Evolutionary conservation across 2,797 vertebrate genomes (phyloP).

Genomic region (Eulemur albifrons): DNA sequence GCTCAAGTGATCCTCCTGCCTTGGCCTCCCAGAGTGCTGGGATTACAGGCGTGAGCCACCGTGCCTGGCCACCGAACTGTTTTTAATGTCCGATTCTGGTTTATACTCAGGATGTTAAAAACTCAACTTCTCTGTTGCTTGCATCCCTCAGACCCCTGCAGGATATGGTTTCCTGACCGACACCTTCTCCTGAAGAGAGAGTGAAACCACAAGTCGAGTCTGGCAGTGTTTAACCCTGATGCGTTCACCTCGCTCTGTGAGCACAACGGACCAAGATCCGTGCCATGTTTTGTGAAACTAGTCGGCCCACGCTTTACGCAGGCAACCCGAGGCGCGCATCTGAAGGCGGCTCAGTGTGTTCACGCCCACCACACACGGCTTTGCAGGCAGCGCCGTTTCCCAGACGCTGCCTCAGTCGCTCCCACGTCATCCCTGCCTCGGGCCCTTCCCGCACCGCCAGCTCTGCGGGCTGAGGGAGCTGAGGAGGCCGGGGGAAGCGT

Average conservation of each 20-base stretch:
- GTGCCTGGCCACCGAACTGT: too few relatives aligned
- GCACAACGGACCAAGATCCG: neutral
- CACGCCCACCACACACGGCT: fast-evolving
- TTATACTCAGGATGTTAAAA: neutral
- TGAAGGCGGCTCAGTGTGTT: fast-evolving
- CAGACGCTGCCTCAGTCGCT: fast-evolving
- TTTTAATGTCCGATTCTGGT: neutral
- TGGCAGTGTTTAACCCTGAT: neutral
- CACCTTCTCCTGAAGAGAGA: neutral
- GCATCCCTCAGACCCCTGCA: fast-evolving
- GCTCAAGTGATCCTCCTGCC: neutral
- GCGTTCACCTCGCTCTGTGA: fast-evolving
- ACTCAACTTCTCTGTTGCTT: fast-evolving
- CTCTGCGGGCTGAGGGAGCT: fast-evolving
- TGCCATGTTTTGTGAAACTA: fast-evolving
- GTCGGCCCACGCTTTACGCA: fast-evolving
- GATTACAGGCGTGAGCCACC: neutral
- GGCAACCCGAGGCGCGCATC: fast-evolving
- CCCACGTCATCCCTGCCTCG: fast-evolving
- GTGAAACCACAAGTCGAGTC: fast-evolving
- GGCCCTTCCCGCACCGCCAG: neutral
- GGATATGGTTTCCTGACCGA: neutral
- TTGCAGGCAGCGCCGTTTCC: fast-evolving
- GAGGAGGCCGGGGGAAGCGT: fast-evolving
- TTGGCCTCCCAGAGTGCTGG: neutral